phyloP scores from a whole-genome alignment of 2,888 invertebrate genomes.

The Imbricaverruca yamaguchii region DNA sequence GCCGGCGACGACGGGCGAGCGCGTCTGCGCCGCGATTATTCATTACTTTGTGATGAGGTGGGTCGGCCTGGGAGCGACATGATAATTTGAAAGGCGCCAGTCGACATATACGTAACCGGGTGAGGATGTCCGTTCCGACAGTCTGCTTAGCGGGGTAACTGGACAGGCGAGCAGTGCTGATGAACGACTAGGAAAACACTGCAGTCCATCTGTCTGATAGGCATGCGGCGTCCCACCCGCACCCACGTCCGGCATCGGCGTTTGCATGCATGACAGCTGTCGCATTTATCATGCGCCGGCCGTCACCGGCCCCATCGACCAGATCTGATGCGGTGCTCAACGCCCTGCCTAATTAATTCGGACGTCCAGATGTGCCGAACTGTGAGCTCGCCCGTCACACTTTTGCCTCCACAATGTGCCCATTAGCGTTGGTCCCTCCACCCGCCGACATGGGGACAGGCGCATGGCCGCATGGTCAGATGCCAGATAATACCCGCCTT shows the following conservation, averaged over 20 bases:
- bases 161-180: no score
- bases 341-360: neutral
- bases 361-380: neutral
- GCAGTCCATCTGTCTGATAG: no score
- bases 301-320: neutral
- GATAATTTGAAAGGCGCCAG: no score
- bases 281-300: neutral
- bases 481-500: neutral
- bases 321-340: neutral
- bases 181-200: no score
- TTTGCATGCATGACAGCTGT: neutral
- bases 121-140: no score
- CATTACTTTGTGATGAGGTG: neutral
- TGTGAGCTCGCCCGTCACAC: neutral
- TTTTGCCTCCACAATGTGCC: slow-evolving; percentile 1
- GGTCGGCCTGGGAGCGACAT: no score
- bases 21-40: neutral
- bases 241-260: neutral
- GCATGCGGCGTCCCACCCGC: no score
- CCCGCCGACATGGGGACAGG: no score
- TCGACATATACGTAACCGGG: no score
- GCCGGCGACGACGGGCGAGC: neutral
- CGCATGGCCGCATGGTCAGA: neutral
- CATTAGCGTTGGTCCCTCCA: neutral
- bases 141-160: no score